Evolutionary conservation across 2,888 invertebrate genomes (phyloP).

Genomic region (Apomyelois bistriatella): DNA sequence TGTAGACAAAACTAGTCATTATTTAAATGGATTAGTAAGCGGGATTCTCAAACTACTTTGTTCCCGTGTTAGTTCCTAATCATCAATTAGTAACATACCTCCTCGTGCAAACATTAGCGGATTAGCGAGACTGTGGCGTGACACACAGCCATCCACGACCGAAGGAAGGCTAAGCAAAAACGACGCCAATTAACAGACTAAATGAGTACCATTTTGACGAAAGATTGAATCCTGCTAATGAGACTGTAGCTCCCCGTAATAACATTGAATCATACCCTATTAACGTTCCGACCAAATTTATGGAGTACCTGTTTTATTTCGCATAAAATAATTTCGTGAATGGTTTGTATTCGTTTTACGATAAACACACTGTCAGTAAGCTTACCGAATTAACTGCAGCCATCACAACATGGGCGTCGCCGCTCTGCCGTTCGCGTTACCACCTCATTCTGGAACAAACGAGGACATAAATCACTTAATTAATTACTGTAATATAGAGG

Average conservation of each 20-base stretch:
- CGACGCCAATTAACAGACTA: slow-evolving; percentile 58
- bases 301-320: slow-evolving; percentile 26
- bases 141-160: slow-evolving; percentile 15
- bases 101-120: slow-evolving; percentile 4
- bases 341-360: slow-evolving; percentile 24
- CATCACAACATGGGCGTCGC: slow-evolving; percentile 75
- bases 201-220: slow-evolving; percentile 44
- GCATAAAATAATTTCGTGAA: slow-evolving; percentile 25
- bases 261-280: slow-evolving; percentile 41
- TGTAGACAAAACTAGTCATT: background rate
- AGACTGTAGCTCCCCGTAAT: slow-evolving; percentile 37
- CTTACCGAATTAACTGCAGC: slow-evolving; percentile 84
- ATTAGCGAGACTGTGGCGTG: slow-evolving; percentile 10
- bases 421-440: slow-evolving; percentile 35
- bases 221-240: slow-evolving; percentile 49
- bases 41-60: background rate
- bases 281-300: slow-evolving; percentile 37
- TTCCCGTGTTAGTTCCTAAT: no score
- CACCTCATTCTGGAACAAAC: slow-evolving; percentile 69
- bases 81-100: background rate
- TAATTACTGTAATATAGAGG: slow-evolving; percentile 21
- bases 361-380: slow-evolving; percentile 21
- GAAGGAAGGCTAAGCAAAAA: slow-evolving; percentile 37
- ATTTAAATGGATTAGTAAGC: background rate
- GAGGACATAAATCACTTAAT: slow-evolving; percentile 27